Conservation (phyloP, 2,888 invertebrate genomes). For the Crepidodera aurea region DNA sequence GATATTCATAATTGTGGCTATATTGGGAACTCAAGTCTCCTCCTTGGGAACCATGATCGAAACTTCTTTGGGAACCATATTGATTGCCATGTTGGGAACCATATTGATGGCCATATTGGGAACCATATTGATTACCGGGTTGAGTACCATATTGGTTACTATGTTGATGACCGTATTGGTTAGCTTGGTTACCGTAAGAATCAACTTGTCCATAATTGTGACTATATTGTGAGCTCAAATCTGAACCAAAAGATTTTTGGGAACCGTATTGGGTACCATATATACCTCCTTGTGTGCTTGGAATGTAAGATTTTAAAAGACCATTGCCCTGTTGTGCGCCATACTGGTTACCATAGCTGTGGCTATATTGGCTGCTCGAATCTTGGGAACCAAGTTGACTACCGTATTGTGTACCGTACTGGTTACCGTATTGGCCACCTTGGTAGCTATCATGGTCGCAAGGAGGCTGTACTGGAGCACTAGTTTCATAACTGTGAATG, state of each 20-base stretch:
- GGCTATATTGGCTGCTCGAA: neutral
- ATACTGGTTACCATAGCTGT: neutral
- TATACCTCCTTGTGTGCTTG: neutral
- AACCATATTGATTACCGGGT: neutral
- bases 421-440: neutral
- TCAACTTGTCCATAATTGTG: neutral
- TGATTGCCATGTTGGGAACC: neutral
- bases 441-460: neutral
- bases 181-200: too few relatives aligned
- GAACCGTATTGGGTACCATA: too few relatives aligned
- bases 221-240: neutral
- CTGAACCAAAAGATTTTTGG: neutral
- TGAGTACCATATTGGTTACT: neutral
- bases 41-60: neutral
- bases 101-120: neutral
- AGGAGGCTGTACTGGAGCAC: neutral
- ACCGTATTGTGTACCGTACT: neutral
- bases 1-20: neutral
- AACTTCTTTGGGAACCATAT: neutral
- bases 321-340: neutral
- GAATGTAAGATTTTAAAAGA: neutral
- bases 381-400: neutral
- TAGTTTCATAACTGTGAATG: conserved; percentile 17
- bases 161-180: too few relatives aligned
- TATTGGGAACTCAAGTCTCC: neutral